Evolutionary conservation across 2,113 vertebrate genomes (phyloP), one percentile per base, ranked within the genome.

Genomic region (Oryzias melastigma): DNA sequence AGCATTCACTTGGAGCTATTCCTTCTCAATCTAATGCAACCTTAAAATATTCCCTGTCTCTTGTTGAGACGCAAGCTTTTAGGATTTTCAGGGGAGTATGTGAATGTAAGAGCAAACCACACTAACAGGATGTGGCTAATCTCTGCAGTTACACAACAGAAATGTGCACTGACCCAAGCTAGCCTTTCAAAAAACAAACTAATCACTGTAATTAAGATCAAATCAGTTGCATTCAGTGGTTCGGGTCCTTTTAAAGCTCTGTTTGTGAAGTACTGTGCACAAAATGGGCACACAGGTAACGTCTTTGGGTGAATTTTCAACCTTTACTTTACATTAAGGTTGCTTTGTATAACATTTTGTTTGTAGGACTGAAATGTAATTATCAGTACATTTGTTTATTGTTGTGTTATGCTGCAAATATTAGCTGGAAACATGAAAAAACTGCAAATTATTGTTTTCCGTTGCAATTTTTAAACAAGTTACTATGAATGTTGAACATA

Each of bases 161-260:
- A 4, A 35, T 72, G 52, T 35, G 52, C 62, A 17, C 41, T 83
- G 69, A 81, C 84, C 55, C 29, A 1, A n/a, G 3, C 22, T 54
- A 65, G 18, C 71, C 58, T 52, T 25, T 46, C 5, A 18, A 18
- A 47, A 47, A 47, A 47, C 46, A 18, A 18, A 7, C 7, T n/a
- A 1, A 58, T 43, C 19, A 46, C 20, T 18, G n/a, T 41, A 41
- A 58, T 60, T 1, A 40, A 40, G 46, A 40, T 63, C 27, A 76
- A 65, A 68, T 65, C 57, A 46, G 48, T 46, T 18, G 15, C 57
- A 59, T 40, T 49, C 29, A 48, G 35, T 58, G 48, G 56, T 50
- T 25, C 22, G n/a, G 12, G 44, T 65, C 29, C 27, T 56, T 58
- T 71, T 70, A 46, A 48, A 52, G 8, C 13, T 57, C 52, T 44